These are phyloP conservation scores for Drosophila nebulosa DNA, from an alignment of 1,140 invertebrate species.

Conservation along the genomic window DNA sequence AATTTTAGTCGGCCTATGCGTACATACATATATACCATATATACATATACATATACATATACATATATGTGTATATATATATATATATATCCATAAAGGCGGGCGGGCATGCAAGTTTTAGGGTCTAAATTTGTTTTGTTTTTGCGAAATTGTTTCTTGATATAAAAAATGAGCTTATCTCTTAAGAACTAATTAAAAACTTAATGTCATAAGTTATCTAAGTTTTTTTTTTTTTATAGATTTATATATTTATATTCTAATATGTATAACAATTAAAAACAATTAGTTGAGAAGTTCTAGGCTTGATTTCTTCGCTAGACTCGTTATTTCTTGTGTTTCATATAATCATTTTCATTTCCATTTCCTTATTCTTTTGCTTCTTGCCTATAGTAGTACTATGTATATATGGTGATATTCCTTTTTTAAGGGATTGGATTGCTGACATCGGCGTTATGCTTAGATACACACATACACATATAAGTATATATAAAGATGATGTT, in stretches of 20 bases:
- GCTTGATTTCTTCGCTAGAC: neutral
- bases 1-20: neutral
- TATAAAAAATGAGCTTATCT: conserved; percentile 61
- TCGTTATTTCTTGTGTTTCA: conserved; percentile 3
- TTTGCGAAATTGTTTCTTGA: conserved; percentile 17
- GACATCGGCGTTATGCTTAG: neutral
- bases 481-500: neutral
- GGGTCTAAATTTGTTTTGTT: neutral
- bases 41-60: neutral
- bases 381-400: neutral
- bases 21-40: no score
- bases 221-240: neutral
- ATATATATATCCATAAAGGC: neutral
- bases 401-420: neutral
- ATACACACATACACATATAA: neutral
- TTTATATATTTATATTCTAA: neutral
- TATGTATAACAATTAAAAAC: conserved; percentile 40
- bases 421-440: neutral
- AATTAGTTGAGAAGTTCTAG: conserved; percentile 46
- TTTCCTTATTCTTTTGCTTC: neutral
- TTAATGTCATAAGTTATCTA: conserved; percentile 46
- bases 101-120: neutral
- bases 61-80: neutral
- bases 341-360: neutral
- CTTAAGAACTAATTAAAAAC: conserved; percentile 60